These are phyloP conservation scores for Nephrotoma guestfalica DNA, from an alignment of 2,888 invertebrate genomes.

Conservation along the genomic window DNA sequence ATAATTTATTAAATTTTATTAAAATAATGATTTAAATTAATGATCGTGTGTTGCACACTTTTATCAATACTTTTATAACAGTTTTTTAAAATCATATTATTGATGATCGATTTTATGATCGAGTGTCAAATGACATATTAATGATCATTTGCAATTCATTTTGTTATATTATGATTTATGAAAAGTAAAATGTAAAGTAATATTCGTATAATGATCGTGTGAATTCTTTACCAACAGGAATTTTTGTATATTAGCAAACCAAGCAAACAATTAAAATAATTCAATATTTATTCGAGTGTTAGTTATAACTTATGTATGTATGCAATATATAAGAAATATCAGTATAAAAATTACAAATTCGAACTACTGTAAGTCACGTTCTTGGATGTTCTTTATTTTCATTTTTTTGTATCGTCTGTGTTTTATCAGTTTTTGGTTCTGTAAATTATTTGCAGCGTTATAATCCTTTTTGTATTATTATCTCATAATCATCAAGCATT, in stretches of 20 bases:
- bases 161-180: background rate
- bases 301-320: background rate
- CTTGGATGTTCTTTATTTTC: background rate
- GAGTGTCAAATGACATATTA: background rate
- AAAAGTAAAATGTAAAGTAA: background rate
- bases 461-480: background rate
- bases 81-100: background rate
- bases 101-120: background rate
- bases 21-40: background rate
- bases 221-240: background rate
- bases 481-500: background rate
- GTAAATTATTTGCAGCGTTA: background rate
- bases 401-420: background rate
- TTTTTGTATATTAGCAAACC: too few species aligned
- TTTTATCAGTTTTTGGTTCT: background rate
- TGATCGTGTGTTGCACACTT: background rate
- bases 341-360: background rate
- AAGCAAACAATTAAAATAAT: background rate
- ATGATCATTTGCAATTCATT: background rate
- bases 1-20: background rate
- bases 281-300: background rate
- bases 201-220: background rate
- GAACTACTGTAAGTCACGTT: background rate
- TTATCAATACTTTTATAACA: background rate
- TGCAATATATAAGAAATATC: background rate